Base-by-base conservation (phyloP, 2,888 invertebrate genomes). In the Rhorus exstirpatorius region DNA sequence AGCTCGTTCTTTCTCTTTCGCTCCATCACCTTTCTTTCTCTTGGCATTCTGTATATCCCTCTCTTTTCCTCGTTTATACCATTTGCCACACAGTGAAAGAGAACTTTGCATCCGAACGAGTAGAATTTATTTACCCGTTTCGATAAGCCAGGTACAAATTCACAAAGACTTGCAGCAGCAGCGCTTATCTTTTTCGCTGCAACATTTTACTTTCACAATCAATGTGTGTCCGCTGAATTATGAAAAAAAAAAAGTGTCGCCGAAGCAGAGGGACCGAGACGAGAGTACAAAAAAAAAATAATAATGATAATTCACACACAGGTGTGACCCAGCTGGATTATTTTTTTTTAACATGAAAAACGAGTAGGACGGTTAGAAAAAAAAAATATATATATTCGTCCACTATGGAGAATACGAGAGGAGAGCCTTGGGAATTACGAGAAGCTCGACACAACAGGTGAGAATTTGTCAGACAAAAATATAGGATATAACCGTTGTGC, bases 371-470 rank as follows among this genome's bases (percentile, higher is more conserved):
- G 46, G 14, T 14, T 3, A 4, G 46, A 26, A 26, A 17, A 26
- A 8, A 46, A 46, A 63, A 24, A 21, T n/a, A 44, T n/a, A 63
- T 6, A 38, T 38, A 8, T 14, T 17, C 46, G 46, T 46, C 44
- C 31, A 24, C 63, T 19, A n/a, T 21, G 8, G 44, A 31, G 19
- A 21, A 14, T 26, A 44, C 46, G 46, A 24, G 24, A 65, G 14
- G 24, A 65, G 44, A 49, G 35, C 21, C n/a, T 51, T n/a, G n/a
- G 26, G 41, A 65, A 65, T 7, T n/a, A 51, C n/a, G 4, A 46
- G 3, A 31, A 60, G 41, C 31, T 31, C 8, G n/a, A 7, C 55
- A 76, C 80, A 81, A 81, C 81, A 81, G 81, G 81, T 81, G 71
- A 71, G 71, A 58, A 51, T 71, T 60, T 60, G 60, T 61, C 63